Base-by-base conservation (phyloP, 2,113 vertebrate genomes). In the Muntiacus reevesi region DNA sequence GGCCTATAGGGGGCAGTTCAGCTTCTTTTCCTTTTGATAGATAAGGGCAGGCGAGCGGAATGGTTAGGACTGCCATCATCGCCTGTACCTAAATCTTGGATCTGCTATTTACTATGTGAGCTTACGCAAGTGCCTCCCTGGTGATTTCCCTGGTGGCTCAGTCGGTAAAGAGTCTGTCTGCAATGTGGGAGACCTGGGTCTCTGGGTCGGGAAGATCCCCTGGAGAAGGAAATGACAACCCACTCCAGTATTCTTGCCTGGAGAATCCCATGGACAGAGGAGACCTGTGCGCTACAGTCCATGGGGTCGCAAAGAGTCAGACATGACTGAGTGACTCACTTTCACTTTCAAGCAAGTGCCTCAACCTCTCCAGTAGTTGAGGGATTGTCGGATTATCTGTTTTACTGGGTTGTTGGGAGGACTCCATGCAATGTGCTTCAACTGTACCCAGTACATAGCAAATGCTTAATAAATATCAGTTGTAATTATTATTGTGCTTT, bases 371-470 rank as follows among this genome's bases (percentile, higher is more conserved):
- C 6, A 7, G n/a, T 21, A 19, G 64, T 55, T 14, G 30, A 17
- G 33, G 36, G 47, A 2, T 30, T 8, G 3, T 0, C 3, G 0
- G n/a, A 8, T 33, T 25, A 12, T 45, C 50, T 57, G 43, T n/a
- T 23, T 84, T 43, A 2, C 8, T 4, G 67, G 50, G 17, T 30
- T 9, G 4, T 23, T 47, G 52, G 59, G 52, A n/a, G 2, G 52
- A 21, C 16, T 83, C 71, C 10, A 1, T 14, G 84, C 54, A 50
- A 43, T 0, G 74, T 36, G 2, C 50, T 27, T 33, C 9, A 33
- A 83, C 54, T 14, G 4, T 30, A 13, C 14, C 78, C 4, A 0
- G 71, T 60, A 30, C 4, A 13, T 3, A 81, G 78, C 50, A 52
- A 47, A 84, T n/a, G 91, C 67, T 30, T 84, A 23, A 16, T 50